Evolutionary conservation across 2,888 invertebrate genomes (phyloP), one percentile per base, ranked within the genome.

Genomic region (Resseliella maxima): DNA sequence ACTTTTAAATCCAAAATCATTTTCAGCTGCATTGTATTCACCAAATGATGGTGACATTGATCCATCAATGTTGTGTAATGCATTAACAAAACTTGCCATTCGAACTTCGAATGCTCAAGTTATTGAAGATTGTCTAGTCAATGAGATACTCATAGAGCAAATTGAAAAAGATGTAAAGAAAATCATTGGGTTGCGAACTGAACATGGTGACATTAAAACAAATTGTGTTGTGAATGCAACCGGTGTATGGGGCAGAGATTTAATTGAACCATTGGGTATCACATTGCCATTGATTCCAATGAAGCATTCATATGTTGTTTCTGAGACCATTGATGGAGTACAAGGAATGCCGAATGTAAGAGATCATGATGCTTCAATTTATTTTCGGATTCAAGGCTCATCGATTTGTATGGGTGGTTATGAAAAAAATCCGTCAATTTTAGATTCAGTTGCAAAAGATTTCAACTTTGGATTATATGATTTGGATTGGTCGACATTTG

Each of bases 231-330:
- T 98, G 1, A 97, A 97, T 88, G 91, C 91, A 0, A 91, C 90
- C 93, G 96, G 91, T 41, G 96, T 94, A 0, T 98, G 98, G 98
- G 94, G 96, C 0, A 93, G 95, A 5, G 93, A 94, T 87, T 92
- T 98, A 87, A 89, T 90, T 1, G 89, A 90, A 46, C 90, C 89
- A 35, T 89, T 90, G 85, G 91, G 90, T 8, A 89, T 94, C 0
- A 90, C 93, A 86, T 92, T 98, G 21, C 98, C 98, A 0, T 88
- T 97, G 46, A 92, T 95, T 18, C 94, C 97, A 0, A 96, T 97
- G 93, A 96, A 96, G 89, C 98, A 98, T 90, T 95, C 97, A 0
- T 98, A 97, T 89, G 94, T 98, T 6, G 94, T 97, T 0, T 95
- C 95, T 0, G 96, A 97, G 87, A 92, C 93, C 0, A 95, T 97